Base-by-base conservation (phyloP, 2,888 invertebrate genomes). In the Melieria picta region DNA sequence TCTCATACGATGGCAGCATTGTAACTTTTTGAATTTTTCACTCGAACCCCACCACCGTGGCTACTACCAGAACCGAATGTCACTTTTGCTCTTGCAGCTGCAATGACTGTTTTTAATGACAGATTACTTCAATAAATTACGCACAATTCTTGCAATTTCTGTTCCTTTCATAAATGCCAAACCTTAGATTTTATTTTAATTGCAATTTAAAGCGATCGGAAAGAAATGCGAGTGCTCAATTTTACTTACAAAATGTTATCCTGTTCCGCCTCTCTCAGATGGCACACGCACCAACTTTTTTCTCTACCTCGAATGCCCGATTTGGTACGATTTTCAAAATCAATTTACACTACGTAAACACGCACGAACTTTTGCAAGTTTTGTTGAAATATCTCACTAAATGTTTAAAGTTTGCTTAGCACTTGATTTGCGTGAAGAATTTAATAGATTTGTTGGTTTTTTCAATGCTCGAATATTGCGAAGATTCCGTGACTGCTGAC, bases 201-300 rank as follows among this genome's bases (percentile, higher is more conserved):
- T 10, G 43, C 56, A 68, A 3, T 13, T 75, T 73, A 72, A 42
- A 0, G 16, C 7, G 2, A 43, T 42, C 10, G 56, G 60, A 45
- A 64, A 65, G 56, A 69, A 68, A 66, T 65, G 66, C 70, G 72
- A 70, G 70, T 74, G 75, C 62, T 76, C 69, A 58, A 75, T 76
- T 80, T 79, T 78, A 81, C 81, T 83, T 81, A 81, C 80, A 81
- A 83, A 81, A 78, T 79, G 78, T 79, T 81, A 77, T 83, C 83
- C 82, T 82, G 81, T 75, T 79, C 76, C 74, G 74, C 71, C 56
- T 11, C n/a, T 16, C 75, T 78, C 76, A 74, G 50, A 9, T 47
- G 42, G 71, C 43, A 46, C 30, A 55, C 16, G 64, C 45, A 64
- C 52, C 13, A 48, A 67, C 10, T 63, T 30, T 56, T 60, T 13